A percentile compares a stretch with the other conserved stretches of the same genome.
These are phyloP conservation scores for Anguilla marmorata DNA, from an alignment of 2,797 vertebrate genomes.

Conservation along the genomic window DNA sequence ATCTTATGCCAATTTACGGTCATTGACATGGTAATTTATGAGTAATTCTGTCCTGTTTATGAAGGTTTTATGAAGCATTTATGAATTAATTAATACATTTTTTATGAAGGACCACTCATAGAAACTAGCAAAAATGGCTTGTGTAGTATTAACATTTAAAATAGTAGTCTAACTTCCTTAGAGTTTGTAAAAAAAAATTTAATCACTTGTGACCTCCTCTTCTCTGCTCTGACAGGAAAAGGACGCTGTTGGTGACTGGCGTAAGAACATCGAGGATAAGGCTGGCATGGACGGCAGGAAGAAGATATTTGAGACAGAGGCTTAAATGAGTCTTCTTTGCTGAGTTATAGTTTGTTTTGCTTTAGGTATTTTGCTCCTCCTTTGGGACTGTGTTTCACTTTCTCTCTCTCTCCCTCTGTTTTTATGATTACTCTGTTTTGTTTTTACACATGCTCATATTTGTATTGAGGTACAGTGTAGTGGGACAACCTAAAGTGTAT, in stretches of 20 bases:
- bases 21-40: no score
- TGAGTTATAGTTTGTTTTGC: conserved; percentile 26
- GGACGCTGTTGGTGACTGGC: conserved; percentile 91
- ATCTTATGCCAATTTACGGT: no score
- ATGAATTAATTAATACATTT: no score
- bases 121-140: no score
- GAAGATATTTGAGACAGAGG: conserved; percentile 93
- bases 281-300: conserved; percentile 92
- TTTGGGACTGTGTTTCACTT: background rate
- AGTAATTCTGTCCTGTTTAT: no score
- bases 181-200: background rate
- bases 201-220: background rate
- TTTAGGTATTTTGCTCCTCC: conserved; percentile 8
- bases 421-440: background rate
- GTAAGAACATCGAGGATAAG: conserved; percentile 96
- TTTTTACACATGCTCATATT: conserved; percentile 7
- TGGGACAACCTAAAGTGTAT: background rate
- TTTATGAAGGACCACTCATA: no score
- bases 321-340: conserved; percentile 61
- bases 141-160: background rate
- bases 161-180: background rate
- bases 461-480: background rate
- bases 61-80: no score
- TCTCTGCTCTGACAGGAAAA: conserved; percentile 63
- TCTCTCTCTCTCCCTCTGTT: background rate